A percentile compares a stretch with the other conserved stretches of the same genome.
Evolutionary conservation across 2,888 invertebrate genomes (phyloP).

Genomic region (Heliconius cydno): DNA sequence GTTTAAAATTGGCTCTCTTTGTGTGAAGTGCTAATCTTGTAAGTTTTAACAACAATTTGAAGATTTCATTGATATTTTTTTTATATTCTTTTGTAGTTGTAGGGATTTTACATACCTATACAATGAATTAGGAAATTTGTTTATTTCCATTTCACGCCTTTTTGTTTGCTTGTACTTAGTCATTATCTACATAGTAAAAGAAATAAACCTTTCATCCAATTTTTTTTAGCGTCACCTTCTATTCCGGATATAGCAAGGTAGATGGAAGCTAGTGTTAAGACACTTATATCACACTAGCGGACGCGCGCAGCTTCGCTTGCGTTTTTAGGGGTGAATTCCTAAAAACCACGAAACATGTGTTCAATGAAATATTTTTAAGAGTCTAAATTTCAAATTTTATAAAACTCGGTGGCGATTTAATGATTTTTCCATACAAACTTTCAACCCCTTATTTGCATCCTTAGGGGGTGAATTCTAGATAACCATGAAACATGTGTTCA

Average conservation of each 20-base stretch:
- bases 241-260: background rate
- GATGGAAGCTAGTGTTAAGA: background rate
- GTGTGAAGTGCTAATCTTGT: conserved; percentile 34
- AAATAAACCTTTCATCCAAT: background rate
- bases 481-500: too few relatives aligned
- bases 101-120: background rate
- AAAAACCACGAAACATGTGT: too few relatives aligned
- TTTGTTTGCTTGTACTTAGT: background rate
- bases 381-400: too few relatives aligned
- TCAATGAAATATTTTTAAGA: too few relatives aligned
- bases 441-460: too few relatives aligned
- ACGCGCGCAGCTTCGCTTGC: too few relatives aligned
- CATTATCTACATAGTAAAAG: background rate
- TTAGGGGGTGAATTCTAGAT: too few relatives aligned
- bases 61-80: conserved; percentile 3
- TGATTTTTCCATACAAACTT: too few relatives aligned
- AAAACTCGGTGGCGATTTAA: too few relatives aligned
- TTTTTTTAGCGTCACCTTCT: background rate
- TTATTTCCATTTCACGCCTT: conserved; percentile 17
- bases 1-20: conserved; percentile 59
- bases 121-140: conserved; percentile 2
- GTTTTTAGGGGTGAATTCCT: too few relatives aligned
- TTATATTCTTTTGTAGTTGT: background rate
- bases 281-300: background rate
- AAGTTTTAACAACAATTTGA: conserved; percentile 12